phyloP scores from a whole-genome alignment of 2,888 invertebrate genomes.

The Eumerus sabulonum region DNA sequence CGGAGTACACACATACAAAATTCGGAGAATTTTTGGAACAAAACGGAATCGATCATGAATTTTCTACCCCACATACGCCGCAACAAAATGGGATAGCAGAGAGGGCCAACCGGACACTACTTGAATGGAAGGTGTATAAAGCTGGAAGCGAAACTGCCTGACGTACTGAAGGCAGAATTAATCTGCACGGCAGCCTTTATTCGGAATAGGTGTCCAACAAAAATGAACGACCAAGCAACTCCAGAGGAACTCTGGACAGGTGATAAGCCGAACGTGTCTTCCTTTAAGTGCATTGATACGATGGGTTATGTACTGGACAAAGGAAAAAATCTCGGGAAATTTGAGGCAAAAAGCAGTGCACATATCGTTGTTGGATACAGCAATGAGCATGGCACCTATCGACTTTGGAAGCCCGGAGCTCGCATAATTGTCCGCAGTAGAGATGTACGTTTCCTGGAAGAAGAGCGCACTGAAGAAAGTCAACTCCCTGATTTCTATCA shows the following conservation, averaged over 20 bases:
- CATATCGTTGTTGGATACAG: conserved; percentile 21
- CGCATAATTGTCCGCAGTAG: not conserved
- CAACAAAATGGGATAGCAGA: conserved; percentile 13
- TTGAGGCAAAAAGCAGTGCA: not conserved
- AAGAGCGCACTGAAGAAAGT: conserved; percentile 6
- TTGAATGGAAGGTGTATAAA: conserved; percentile 22
- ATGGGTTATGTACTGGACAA: conserved; percentile 17
- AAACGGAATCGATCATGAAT: conserved; percentile 1
- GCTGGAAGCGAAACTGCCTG: conserved; percentile 6
- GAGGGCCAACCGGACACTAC: conserved; percentile 10
- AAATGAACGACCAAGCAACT: conserved; percentile 14
- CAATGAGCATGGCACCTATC: conserved; percentile 29
- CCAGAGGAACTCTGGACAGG: conserved; percentile 39
- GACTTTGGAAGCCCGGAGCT: conserved; percentile 22
- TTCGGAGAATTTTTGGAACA: conserved; percentile 19
- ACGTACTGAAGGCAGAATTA: conserved; percentile 13
- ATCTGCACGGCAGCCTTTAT: conserved; percentile 18
- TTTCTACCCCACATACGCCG: conserved; percentile 16
- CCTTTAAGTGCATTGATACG: conserved; percentile 6
- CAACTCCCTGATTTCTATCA: too few relatives aligned
- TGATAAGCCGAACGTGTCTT: too few relatives aligned
- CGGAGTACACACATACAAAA: conserved; percentile 24
- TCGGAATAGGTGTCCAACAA: conserved; percentile 31
- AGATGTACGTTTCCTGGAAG: conserved; percentile 15
- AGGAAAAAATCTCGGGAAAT: conserved; percentile 28